Evolutionary conservation across 2,797 vertebrate species (phyloP), one percentile per base, ranked within the genome.

Genomic region (Eutrigla gurnardus): DNA sequence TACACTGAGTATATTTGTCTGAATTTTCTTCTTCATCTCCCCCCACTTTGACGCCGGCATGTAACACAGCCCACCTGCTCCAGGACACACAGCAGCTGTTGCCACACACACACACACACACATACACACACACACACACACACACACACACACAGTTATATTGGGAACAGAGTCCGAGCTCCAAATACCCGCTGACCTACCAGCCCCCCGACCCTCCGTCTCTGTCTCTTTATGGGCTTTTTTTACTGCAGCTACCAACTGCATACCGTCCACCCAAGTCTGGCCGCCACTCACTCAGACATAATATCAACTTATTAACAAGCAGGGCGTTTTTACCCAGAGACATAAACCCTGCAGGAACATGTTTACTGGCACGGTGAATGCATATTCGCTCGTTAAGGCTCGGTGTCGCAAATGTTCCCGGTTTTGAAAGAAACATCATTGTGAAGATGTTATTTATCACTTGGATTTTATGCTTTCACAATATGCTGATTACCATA

Each of bases 71-170:
- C 83, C 77, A 81, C 86, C 82, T 83, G 83, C 83, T 83, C 10
- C 68, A 53, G 77, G 71, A 86, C 75, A 37, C 53, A 4, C 59
- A 50, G 82, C 90, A 91, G 87, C 90, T 91, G 90, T 78, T 65
- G 32, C 33, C 68, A 61, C 61, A 61, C 64, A 1, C 68, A 17
- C 49, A 42, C 25, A 25, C 25, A 25, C 25, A 25, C 68, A 61
- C 61, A 61, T 61, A 1, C 68, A 17, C 49, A 42, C 68, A 61
- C 61, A 61, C 64, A 1, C 68, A 17, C 49, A 42, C 25, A 25
- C 25, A 25, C 25, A 25, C 68, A 61, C 61, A 61, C 64, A 1
- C 68, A 17, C 49, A 42, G 65, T 77, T 85, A 89, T 86, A 81
- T 87, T 70, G 42, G 81, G 86, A 86, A 47, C 59, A 45, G 13